Evolutionary conservation across 2,888 invertebrate species (phyloP).

Genomic region (Exocentrus adspersus): DNA sequence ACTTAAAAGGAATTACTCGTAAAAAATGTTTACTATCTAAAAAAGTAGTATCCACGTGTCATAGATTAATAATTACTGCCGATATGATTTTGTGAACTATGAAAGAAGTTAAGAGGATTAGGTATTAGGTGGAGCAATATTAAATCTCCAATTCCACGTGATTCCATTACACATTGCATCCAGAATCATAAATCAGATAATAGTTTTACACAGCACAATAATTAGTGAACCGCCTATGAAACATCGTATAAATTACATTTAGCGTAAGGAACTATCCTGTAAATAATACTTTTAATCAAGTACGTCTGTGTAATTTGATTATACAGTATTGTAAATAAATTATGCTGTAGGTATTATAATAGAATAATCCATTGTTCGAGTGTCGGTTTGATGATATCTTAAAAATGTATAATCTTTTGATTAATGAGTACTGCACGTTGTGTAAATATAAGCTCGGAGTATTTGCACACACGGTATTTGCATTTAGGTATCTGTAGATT

Average conservation of each 20-base stretch:
- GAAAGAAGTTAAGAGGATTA: slow-evolving; percentile 38
- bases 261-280: slow-evolving; percentile 40
- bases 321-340: slow-evolving; percentile 40
- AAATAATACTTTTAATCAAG: slow-evolving; percentile 40
- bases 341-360: slow-evolving; percentile 34
- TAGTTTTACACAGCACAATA: slow-evolving; percentile 31
- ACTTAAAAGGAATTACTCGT: too few species aligned
- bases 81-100: too few species aligned
- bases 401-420: slow-evolving; percentile 40
- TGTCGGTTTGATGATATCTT: slow-evolving; percentile 26
- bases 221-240: slow-evolving; percentile 32
- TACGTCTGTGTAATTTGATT: slow-evolving; percentile 37
- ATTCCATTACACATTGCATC: slow-evolving; percentile 30
- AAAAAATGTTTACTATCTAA: too few species aligned
- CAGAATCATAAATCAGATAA: slow-evolving; percentile 38
- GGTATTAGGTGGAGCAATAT: slow-evolving; percentile 41
- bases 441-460: too few species aligned
- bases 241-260: slow-evolving; percentile 41
- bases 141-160: slow-evolving; percentile 34
- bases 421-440: slow-evolving; percentile 33
- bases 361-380: slow-evolving; percentile 38
- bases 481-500: too few species aligned
- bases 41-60: not conserved
- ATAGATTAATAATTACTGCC: not conserved
- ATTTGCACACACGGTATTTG: too few species aligned